phyloP scores from a whole-genome alignment of 2,113 vertebrate species.

The Nesoenas mayeri region DNA sequence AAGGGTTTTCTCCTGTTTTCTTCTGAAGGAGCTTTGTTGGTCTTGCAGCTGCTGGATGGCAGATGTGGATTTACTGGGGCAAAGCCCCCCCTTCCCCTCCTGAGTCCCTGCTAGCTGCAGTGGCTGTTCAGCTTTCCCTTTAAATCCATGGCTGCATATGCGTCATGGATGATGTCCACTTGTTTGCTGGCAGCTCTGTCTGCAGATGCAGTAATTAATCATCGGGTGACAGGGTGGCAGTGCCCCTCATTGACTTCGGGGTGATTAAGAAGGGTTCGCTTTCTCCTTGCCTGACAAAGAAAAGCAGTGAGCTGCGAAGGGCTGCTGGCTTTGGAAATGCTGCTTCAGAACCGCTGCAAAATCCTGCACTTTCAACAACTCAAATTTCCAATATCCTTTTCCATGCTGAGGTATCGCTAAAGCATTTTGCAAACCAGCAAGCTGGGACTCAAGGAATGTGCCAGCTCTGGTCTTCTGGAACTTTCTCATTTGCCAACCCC shows the following conservation, averaged over 20 bases:
- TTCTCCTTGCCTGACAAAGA: slow-evolving; percentile 14
- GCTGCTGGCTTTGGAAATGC: not conserved
- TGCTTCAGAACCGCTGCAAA: not conserved
- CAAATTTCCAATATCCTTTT: not conserved
- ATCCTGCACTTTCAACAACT: not conserved
- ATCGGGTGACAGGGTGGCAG: slow-evolving; percentile 5
- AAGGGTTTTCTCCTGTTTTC: slow-evolving; percentile 1
- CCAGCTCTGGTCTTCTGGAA: not conserved
- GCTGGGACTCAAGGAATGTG: not conserved
- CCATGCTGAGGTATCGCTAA: not conserved
- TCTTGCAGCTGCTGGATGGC: slow-evolving; percentile 45
- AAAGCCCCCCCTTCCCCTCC: not conserved
- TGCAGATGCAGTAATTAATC: slow-evolving; percentile 60
- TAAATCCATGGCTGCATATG: not conserved
- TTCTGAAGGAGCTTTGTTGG: slow-evolving; percentile 47
- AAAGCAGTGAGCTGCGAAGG: not conserved
- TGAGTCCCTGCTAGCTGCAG: fast-evolving
- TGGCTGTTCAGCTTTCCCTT: not conserved
- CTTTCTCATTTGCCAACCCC: not conserved
- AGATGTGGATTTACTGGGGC: slow-evolving; percentile 13
- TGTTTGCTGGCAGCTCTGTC: slow-evolving; percentile 16
- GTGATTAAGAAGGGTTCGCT: slow-evolving; percentile 13
- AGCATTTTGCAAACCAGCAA: not conserved
- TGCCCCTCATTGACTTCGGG: slow-evolving; percentile 14
- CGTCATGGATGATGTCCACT: slow-evolving; percentile 26